Percentiles rank a stretch among this genome's conserved stretches.
These are phyloP conservation scores for Geothlypis trichas DNA, from an alignment of 2,113 vertebrate species.

Conservation along the genomic window DNA sequence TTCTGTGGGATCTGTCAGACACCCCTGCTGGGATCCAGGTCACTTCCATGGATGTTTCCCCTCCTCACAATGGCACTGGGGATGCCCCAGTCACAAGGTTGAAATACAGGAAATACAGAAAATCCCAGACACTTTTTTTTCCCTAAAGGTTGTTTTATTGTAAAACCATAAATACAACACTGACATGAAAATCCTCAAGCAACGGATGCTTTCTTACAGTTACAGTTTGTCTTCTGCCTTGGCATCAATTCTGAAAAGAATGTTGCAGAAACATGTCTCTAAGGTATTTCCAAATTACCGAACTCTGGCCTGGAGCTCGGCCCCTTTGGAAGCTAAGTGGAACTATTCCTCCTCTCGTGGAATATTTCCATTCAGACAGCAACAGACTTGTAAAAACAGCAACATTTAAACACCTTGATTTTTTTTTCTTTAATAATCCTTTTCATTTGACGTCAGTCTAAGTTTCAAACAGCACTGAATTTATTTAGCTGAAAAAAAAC, in stretches of 20 bases:
- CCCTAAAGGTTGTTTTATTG: slow-evolving; percentile 81
- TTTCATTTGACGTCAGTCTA: slow-evolving; percentile 73
- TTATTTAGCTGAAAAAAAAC: slow-evolving; percentile 66
- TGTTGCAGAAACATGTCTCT: slow-evolving; percentile 70
- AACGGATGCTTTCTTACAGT: slow-evolving; percentile 77
- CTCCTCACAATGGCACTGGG: background rate
- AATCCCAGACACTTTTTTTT: slow-evolving; percentile 24
- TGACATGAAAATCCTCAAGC: slow-evolving; percentile 80
- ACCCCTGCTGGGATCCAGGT: background rate
- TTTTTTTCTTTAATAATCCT: slow-evolving; percentile 58
- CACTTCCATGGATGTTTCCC: background rate
- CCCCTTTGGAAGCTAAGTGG: slow-evolving; percentile 63
- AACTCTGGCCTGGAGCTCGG: slow-evolving; percentile 67
- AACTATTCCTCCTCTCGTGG: slow-evolving; percentile 70
- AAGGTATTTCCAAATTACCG: slow-evolving; percentile 41
- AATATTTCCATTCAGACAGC: slow-evolving; percentile 75
- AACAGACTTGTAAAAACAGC: slow-evolving; percentile 78
- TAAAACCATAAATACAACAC: slow-evolving; percentile 86
- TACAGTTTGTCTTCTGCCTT: slow-evolving; percentile 76
- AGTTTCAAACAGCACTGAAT: slow-evolving; percentile 75
- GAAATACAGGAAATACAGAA: background rate
- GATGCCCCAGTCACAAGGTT: background rate
- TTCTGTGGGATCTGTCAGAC: background rate
- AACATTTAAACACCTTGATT: slow-evolving; percentile 74
- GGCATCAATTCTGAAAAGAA: slow-evolving; percentile 76